Conservation (phyloP, 2,797 vertebrate species). For the Jordanella pulchra region DNA sequence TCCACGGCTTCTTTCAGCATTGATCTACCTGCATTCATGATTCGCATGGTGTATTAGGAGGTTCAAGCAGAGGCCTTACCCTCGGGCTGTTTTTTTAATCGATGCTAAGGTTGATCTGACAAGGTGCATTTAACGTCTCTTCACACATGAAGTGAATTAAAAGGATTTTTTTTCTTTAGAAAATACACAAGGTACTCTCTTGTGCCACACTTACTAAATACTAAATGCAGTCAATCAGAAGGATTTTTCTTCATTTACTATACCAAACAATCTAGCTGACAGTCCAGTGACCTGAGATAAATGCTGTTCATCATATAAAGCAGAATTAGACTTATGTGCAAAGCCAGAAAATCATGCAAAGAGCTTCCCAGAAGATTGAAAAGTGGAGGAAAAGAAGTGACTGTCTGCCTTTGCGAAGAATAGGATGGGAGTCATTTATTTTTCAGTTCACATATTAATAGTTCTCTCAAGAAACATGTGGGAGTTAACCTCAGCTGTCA, state of each 20-base stretch:
- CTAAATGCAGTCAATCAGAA: neutral
- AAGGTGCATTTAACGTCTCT: conserved; percentile 43
- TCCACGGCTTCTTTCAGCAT: conserved; percentile 9
- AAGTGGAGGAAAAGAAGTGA: conserved; percentile 9
- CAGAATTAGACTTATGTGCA: conserved; percentile 18
- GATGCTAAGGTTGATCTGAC: conserved; percentile 48
- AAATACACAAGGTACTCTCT: neutral
- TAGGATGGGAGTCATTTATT: conserved; percentile 40
- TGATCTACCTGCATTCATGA: conserved; percentile 24
- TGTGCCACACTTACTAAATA: neutral
- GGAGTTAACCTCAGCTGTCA: conserved; percentile 38
- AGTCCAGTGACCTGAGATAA: conserved; percentile 17
- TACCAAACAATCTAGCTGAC: neutral
- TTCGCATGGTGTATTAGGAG: conserved; percentile 52
- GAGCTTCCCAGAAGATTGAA: conserved; percentile 29
- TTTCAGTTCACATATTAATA: conserved; percentile 50
- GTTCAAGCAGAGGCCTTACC: conserved; percentile 40
- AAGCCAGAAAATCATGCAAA: conserved; percentile 29
- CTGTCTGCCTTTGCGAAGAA: conserved; percentile 31
- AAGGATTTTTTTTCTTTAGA: conserved; percentile 16
- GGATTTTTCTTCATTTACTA: conserved; percentile 4
- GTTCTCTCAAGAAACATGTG: conserved; percentile 35
- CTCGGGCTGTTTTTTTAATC: conserved; percentile 60
- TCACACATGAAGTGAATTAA: conserved; percentile 2
- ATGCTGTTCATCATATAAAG: conserved; percentile 13